Base-by-base conservation (phyloP, 2,888 invertebrate genomes). In the Agelastica alni region DNA sequence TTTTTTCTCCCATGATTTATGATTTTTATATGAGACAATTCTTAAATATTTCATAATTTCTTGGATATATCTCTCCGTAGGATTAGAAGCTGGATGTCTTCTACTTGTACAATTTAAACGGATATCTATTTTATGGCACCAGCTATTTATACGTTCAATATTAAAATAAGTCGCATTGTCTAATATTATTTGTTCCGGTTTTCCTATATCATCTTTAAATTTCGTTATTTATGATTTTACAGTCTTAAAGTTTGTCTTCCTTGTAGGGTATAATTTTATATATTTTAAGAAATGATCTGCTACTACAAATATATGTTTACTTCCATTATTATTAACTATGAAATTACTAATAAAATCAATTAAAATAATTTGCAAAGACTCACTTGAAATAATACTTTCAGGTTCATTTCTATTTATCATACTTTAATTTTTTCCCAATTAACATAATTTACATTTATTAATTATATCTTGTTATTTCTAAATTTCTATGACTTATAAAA, bases 41-140 rank as follows among this genome's bases (percentile, higher is more conserved):
- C 39, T 18, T 39, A 18, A 39, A 39, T 39, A 39, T 9, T 39
- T 39, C 16, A 14, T 14, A 4, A 39, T 39, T 39, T 39, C 39
- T 18, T 10, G 7, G 1, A 18, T 39, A 18, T 39, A 18, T 14
- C 39, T 12, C 18, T 39, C 39, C 3, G 39, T 16, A 9, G 39
- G 17, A 13, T 36, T 6, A 36, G n/a, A n/a, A n/a, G n/a, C n/a
- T n/a, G n/a, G n/a, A n/a, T n/a, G n/a, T n/a, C n/a, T n/a, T n/a
- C n/a, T 36, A 14, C 36, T 36, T 14, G 16, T 36, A 16, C 12
- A 36, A 4, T 14, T 14, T 3, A 36, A 36, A 14, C 5, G 2
- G 2, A 36, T 36, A 7, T 22, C 7, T 36, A n/a, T 1, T 16
- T 9, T 36, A 14, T 36, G 16, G 6, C 16, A 36, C 3, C 12